Conservation (phyloP, 2,797 vertebrate genomes). For the Thaleichthys pacificus region DNA sequence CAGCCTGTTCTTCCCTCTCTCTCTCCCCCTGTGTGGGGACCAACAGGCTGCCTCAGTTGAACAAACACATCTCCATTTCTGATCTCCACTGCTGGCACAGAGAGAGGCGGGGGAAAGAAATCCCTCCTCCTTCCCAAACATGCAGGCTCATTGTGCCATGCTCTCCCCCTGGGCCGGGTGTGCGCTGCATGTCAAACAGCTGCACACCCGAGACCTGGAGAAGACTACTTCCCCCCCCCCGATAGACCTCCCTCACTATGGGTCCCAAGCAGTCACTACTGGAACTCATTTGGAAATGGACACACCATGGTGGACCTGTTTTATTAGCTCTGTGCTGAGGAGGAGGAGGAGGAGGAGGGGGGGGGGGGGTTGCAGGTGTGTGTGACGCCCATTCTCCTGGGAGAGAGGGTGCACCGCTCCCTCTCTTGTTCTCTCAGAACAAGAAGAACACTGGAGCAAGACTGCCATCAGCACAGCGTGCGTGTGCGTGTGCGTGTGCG, state of each 20-base stretch:
- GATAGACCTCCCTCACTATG: too few species aligned
- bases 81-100: conserved; percentile 6
- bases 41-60: conserved; percentile 11
- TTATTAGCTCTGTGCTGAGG: neutral
- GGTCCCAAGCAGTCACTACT: neutral
- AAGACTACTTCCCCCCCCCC: neutral
- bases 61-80: conserved; percentile 13
- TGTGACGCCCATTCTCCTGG: neutral
- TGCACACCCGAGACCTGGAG: neutral
- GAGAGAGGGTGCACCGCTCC: neutral
- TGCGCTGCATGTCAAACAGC: conserved; percentile 15
- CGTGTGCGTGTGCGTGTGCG: neutral
- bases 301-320: neutral
- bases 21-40: neutral
- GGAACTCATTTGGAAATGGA: neutral
- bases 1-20: neutral
- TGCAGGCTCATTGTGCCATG: neutral
- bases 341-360: too few species aligned
- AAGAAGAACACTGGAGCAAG: too few species aligned
- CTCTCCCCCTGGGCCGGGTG: conserved; percentile 24
- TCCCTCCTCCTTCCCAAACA: conserved; percentile 9
- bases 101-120: conserved; percentile 19
- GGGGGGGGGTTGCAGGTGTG: neutral
- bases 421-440: too few species aligned
- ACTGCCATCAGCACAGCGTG: neutral